Percentiles rank a stretch among this genome's conserved stretches.
Evolutionary conservation across 2,797 vertebrate genomes (phyloP).

Genomic region (Tokudaia muenninki): DNA sequence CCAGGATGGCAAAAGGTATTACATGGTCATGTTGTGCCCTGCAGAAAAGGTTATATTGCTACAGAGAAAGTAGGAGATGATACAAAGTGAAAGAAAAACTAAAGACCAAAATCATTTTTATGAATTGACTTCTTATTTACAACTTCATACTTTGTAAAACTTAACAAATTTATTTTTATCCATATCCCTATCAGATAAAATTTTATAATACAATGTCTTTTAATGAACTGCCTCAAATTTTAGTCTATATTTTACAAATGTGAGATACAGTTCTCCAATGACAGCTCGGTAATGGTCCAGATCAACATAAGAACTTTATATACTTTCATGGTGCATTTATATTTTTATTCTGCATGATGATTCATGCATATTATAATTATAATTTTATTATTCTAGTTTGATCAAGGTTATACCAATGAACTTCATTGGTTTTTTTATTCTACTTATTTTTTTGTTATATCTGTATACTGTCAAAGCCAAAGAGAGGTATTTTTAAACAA

Average conservation of each 20-base stretch:
- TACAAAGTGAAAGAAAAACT: not conserved
- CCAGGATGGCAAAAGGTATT: not conserved
- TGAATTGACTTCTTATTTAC: not conserved
- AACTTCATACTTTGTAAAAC: not conserved
- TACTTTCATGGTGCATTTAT: not conserved
- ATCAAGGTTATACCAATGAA: not conserved
- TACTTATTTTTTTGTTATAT: not conserved
- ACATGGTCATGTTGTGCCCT: not conserved
- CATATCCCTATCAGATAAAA: not conserved
- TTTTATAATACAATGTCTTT: not conserved
- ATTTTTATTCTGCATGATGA: not conserved
- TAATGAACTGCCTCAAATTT: not conserved
- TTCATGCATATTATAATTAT: not conserved
- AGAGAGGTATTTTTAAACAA: slow-evolving; percentile 12
- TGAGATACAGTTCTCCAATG: slow-evolving; percentile 13
- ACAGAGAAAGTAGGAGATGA: not conserved
- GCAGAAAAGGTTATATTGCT: not conserved
- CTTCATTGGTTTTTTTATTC: not conserved
- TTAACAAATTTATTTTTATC: not conserved
- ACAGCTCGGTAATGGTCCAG: not conserved
- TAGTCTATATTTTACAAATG: slow-evolving; percentile 18
- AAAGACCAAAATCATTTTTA: not conserved
- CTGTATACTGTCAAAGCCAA: not conserved
- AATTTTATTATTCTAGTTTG: slow-evolving; percentile 42
- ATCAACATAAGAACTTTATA: slow-evolving; percentile 8